phyloP scores from a whole-genome alignment of 2,888 invertebrate species.

The Ophion obscuratus region DNA sequence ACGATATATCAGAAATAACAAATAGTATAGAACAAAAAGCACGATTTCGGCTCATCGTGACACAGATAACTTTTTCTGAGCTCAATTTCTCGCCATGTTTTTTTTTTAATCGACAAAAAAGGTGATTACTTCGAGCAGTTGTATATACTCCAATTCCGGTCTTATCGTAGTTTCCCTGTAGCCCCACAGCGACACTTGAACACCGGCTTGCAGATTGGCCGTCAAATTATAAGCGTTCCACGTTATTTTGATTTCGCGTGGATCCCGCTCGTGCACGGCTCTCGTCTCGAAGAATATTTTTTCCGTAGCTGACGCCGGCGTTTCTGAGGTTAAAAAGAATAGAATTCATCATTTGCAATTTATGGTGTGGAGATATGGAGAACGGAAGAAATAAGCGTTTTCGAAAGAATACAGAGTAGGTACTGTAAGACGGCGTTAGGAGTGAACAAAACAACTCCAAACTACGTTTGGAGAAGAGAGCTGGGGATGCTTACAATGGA shows the following conservation, averaged over 20 bases:
- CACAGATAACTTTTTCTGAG: too few species aligned
- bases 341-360: neutral
- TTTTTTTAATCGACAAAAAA: neutral
- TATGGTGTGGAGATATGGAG: too few species aligned
- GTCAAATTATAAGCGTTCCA: constrained; percentile 96
- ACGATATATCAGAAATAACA: neutral
- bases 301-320: constrained; percentile 94
- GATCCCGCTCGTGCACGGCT: constrained; percentile 89
- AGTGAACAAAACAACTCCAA: too few species aligned
- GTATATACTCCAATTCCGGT: constrained; percentile 93
- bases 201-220: constrained; percentile 89
- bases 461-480: too few species aligned
- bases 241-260: constrained; percentile 90
- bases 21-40: neutral
- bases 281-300: constrained; percentile 92
- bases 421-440: too few species aligned
- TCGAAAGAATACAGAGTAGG: too few species aligned
- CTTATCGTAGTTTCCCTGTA: constrained; percentile 93
- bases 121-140: constrained; percentile 87
- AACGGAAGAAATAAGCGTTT: too few species aligned
- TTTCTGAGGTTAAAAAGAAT: constrained; percentile 86
- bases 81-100: neutral
- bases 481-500: too few species aligned
- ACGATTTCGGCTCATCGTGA: neutral
- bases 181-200: constrained; percentile 95